Percentiles rank a stretch among this genome's conserved stretches.
Evolutionary conservation across 2,113 vertebrate genomes (phyloP).

Genomic region (Eulemur macaco): DNA sequence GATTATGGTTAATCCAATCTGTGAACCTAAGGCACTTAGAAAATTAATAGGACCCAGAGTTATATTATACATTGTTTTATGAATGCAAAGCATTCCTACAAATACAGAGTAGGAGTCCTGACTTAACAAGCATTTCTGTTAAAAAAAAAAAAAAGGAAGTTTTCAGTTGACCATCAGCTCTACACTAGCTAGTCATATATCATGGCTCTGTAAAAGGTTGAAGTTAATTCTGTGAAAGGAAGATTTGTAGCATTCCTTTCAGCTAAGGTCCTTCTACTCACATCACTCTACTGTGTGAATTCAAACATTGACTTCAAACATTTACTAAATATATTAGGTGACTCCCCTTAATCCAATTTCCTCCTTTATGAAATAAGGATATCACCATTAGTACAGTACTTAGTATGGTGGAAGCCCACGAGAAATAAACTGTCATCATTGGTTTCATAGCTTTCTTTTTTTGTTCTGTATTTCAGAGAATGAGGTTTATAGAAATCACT

Average conservation of each 20-base stretch:
- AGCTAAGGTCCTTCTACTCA: no score
- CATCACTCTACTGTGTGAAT: not conserved
- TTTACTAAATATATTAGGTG: not conserved
- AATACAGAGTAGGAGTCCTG: not conserved
- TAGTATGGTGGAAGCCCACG: not conserved
- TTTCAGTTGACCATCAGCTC: not conserved
- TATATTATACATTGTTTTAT: not conserved
- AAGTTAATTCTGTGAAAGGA: not conserved
- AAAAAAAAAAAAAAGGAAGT: not conserved
- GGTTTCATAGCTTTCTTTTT: not conserved
- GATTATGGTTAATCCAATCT: not conserved
- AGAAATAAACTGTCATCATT: not conserved
- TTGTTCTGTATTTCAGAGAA: not conserved
- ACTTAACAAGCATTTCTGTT: not conserved
- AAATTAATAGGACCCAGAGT: not conserved
- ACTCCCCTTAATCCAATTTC: not conserved
- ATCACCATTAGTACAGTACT: accelerated
- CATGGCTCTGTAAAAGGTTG: not conserved
- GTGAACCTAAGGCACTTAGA: not conserved
- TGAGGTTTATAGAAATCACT: not conserved
- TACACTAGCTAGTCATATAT: not conserved
- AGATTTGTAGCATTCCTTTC: not conserved
- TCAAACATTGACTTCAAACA: not conserved
- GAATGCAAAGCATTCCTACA: not conserved
- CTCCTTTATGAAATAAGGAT: not conserved